phyloP scores from a whole-genome alignment of 2,797 vertebrate species.

The Fundulus diaphanus region DNA sequence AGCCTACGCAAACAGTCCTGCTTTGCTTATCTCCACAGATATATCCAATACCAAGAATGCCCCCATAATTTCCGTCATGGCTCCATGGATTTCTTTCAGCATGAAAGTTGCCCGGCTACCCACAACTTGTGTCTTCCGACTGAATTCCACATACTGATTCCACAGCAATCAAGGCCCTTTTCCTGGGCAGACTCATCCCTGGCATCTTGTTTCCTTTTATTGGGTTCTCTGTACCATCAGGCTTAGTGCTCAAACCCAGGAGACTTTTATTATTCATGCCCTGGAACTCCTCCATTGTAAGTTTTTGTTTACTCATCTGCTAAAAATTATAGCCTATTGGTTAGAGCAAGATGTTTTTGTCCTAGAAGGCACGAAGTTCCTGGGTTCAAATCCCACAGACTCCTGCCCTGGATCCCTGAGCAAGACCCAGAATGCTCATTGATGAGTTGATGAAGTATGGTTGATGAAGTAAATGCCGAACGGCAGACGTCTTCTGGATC shows the following conservation, averaged over 20 bases:
- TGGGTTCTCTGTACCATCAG: conserved; percentile 12
- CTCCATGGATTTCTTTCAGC: not conserved
- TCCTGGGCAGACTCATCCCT: conserved; percentile 2
- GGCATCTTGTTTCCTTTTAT: conserved; percentile 10
- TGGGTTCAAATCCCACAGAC: too few relatives aligned
- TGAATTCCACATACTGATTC: conserved; percentile 7
- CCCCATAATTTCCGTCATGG: conserved; percentile 9
- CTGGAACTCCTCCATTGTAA: not conserved
- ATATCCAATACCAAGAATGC: conserved; percentile 6
- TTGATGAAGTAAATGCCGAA: too few relatives aligned
- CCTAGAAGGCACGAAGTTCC: too few relatives aligned
- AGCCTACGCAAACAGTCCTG: conserved; percentile 11
- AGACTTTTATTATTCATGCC: not conserved
- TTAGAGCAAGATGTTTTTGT: too few relatives aligned
- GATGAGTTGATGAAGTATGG: too few relatives aligned
- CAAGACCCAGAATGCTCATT: too few relatives aligned
- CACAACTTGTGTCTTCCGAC: conserved; percentile 7
- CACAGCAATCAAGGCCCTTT: not conserved
- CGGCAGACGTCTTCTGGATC: too few relatives aligned
- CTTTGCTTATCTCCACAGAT: conserved; percentile 9
- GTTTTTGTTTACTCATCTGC: not conserved
- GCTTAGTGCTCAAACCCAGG: not conserved
- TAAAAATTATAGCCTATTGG: too few relatives aligned
- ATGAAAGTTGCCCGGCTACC: conserved; percentile 1
- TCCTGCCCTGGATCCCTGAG: too few relatives aligned